Conservation (phyloP, 2,797 vertebrate species). For the Pseudomugil tenellus region DNA sequence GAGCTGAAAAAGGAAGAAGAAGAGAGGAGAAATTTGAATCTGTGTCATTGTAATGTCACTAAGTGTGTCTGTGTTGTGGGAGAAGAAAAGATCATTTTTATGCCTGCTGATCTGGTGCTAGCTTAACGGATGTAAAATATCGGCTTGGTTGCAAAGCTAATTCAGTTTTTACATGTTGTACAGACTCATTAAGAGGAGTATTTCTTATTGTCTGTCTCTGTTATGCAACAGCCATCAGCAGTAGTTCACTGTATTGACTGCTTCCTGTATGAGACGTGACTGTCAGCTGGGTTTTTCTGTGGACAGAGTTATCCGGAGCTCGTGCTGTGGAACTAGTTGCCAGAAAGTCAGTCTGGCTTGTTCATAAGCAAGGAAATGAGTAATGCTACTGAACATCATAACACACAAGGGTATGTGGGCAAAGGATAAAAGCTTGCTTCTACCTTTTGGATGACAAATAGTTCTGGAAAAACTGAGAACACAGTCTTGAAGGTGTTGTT, state of each 20-base stretch:
- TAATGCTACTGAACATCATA: constrained; percentile 44
- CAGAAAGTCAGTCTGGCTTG: constrained; percentile 10
- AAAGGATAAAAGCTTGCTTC: constrained; percentile 24
- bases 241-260: constrained; percentile 25
- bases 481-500: not conserved
- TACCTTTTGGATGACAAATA: constrained; percentile 11
- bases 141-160: not conserved
- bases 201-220: constrained; percentile 23
- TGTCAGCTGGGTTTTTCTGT: constrained; percentile 66
- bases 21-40: constrained; percentile 29
- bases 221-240: constrained; percentile 33
- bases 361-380: constrained; percentile 62
- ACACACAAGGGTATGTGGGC: constrained; percentile 37
- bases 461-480: not conserved
- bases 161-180: constrained; percentile 16
- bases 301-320: constrained; percentile 55
- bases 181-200: not conserved
- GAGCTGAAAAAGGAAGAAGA: constrained; percentile 38
- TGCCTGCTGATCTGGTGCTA: constrained; percentile 8
- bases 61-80: not conserved
- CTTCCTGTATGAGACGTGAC: constrained; percentile 65
- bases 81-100: constrained; percentile 2
- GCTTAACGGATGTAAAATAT: constrained; percentile 9
- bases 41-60: constrained; percentile 13
- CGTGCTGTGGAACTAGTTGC: constrained; percentile 38